Conservation (phyloP, 2,113 vertebrate genomes). For the Tragelaphus strepsiceros region DNA sequence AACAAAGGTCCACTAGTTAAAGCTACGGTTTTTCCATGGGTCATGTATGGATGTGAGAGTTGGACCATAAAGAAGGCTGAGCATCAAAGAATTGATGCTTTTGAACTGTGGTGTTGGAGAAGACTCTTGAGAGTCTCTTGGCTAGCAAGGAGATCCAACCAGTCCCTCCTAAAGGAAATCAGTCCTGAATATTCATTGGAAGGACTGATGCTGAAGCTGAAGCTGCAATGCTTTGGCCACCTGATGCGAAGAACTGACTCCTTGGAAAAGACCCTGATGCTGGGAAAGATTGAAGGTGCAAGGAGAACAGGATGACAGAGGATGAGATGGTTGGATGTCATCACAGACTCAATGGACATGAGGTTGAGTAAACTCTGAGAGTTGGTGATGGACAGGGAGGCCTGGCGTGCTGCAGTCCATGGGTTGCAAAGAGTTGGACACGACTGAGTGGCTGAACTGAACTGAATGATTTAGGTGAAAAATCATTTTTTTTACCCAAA, state of each 20-base stretch:
- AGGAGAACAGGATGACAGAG: background rate
- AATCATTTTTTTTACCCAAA: background rate
- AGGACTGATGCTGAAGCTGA: background rate
- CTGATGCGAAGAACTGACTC: background rate
- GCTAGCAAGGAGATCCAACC: background rate
- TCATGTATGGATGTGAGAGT: background rate
- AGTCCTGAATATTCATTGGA: background rate
- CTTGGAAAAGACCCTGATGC: background rate
- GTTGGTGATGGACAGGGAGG: background rate
- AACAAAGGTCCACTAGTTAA: background rate
- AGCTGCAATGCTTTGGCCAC: background rate
- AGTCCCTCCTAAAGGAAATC: background rate
- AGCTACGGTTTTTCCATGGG: background rate
- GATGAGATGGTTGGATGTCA: background rate
- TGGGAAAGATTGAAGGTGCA: accelerated
- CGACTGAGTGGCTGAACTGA: background rate
- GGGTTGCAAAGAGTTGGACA: background rate
- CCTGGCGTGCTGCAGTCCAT: accelerated
- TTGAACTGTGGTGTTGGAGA: background rate
- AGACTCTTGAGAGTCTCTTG: background rate
- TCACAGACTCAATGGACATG: background rate
- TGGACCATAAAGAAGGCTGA: background rate
- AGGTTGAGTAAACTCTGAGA: background rate
- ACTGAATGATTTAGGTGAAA: background rate
- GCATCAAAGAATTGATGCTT: background rate